Percentiles rank a stretch among this genome's conserved stretches.
phyloP scores from a whole-genome alignment of 2,113 vertebrate genomes.

The Nyctereutes procyonoides region DNA sequence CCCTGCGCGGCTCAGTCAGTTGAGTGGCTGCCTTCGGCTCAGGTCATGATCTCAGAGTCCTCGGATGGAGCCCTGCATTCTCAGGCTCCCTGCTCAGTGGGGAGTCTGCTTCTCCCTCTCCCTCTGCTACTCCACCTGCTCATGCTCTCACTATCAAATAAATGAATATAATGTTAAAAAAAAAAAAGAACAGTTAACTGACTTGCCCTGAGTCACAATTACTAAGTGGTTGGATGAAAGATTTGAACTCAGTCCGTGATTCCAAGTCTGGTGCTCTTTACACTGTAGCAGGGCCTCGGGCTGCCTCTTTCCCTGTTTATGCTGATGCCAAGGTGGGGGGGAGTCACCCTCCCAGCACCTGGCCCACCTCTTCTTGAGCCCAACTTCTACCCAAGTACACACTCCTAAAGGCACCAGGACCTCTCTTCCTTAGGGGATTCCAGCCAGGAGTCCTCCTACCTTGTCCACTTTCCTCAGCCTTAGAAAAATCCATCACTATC shows the following conservation, averaged over 20 bases:
- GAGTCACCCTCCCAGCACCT: not conserved
- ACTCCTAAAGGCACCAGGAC: not conserved
- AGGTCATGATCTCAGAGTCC: not conserved
- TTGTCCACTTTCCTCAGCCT: not conserved
- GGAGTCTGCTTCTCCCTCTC: not conserved
- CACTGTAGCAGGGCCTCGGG: not conserved
- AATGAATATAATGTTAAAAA: not conserved
- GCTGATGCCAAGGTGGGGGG: not conserved
- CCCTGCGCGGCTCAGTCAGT: not conserved
- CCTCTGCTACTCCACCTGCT: not conserved
- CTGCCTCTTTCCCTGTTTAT: not conserved
- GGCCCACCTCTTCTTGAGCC: not conserved
- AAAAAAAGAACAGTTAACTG: not conserved
- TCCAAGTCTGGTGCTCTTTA: not conserved
- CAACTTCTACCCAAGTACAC: not conserved
- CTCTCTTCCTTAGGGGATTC: not conserved
- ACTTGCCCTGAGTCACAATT: not conserved
- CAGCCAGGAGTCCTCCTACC: not conserved
- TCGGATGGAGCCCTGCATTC: not conserved
- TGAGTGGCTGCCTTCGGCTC: not conserved
- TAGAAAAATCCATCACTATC: constrained; percentile 2
- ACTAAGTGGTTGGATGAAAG: not conserved
- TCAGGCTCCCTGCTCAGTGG: not conserved
- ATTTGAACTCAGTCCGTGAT: not conserved
- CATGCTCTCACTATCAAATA: not conserved